Evolutionary conservation across 2,113 vertebrate genomes (phyloP).

Genomic region (Aptenodytes patagonicus): DNA sequence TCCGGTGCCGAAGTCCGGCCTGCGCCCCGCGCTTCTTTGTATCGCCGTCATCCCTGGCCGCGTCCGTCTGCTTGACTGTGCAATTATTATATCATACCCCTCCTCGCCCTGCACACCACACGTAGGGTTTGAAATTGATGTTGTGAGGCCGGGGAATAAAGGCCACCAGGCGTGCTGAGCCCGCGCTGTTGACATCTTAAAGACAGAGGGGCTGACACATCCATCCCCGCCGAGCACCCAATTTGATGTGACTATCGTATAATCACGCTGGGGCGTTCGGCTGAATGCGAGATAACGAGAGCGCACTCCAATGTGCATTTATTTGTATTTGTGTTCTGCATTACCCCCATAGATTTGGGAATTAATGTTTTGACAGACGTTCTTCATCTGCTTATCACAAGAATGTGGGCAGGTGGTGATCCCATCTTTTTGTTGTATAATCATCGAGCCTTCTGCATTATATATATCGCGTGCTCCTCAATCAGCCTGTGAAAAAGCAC

Average conservation of each 20-base stretch:
- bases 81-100: not conserved
- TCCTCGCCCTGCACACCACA: not conserved
- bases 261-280: not conserved
- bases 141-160: not conserved
- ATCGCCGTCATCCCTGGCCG: not conserved
- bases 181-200: not conserved
- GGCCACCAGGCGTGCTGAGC: not conserved
- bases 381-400: slow-evolving; percentile 31
- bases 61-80: not conserved
- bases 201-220: not conserved
- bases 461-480: not conserved
- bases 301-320: not conserved
- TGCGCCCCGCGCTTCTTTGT: not conserved
- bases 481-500: not conserved
- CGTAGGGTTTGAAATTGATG: not conserved
- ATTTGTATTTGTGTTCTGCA: not conserved
- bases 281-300: not conserved
- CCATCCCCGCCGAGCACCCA: not conserved
- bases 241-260: not conserved
- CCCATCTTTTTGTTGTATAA: slow-evolving; percentile 49
- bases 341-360: not conserved
- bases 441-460: not conserved
- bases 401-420: slow-evolving; percentile 60
- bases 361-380: slow-evolving; percentile 50
- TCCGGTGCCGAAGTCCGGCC: not conserved